Percentiles rank a stretch among this genome's conserved stretches.
These are phyloP conservation scores for Noctua pronuba DNA, from an alignment of 2,888 invertebrate species.

Conservation along the genomic window DNA sequence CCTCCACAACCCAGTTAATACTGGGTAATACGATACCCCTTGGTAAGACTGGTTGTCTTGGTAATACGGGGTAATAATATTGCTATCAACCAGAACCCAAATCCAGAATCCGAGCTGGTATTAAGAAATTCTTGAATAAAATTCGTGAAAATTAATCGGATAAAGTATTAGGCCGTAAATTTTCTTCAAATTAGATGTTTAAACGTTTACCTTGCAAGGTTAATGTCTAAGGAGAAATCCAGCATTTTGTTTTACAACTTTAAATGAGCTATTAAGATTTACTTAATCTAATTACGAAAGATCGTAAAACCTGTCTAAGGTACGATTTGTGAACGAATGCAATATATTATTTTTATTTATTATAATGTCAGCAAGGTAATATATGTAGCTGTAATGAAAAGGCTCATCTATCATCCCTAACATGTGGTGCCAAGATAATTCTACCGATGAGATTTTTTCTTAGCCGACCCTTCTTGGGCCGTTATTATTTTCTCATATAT, in stretches of 20 bases:
- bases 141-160: background rate
- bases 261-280: background rate
- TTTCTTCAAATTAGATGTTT: background rate
- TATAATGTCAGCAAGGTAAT: conserved; percentile 27
- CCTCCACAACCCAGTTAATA: too few species aligned
- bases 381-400: conserved; percentile 47
- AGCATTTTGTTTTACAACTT: conserved; percentile 8
- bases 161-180: background rate
- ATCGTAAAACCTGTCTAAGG: background rate
- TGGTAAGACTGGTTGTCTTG: too few species aligned
- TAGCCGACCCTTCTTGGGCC: conserved; percentile 15
- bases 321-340: background rate
- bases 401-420: conserved; percentile 58
- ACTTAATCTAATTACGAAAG: background rate
- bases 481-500: conserved; percentile 36
- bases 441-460: conserved; percentile 22
- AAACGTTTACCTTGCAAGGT: background rate
- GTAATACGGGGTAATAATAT: background rate
- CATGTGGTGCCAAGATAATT: conserved; percentile 58
- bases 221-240: background rate
- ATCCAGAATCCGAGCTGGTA: background rate
- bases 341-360: conserved; percentile 19
- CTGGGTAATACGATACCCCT: too few species aligned
- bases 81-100: background rate
- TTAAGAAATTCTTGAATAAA: background rate